These are phyloP conservation scores for Crotalus viridis DNA, from an alignment of 2,113 vertebrate species.

Conservation along the genomic window DNA sequence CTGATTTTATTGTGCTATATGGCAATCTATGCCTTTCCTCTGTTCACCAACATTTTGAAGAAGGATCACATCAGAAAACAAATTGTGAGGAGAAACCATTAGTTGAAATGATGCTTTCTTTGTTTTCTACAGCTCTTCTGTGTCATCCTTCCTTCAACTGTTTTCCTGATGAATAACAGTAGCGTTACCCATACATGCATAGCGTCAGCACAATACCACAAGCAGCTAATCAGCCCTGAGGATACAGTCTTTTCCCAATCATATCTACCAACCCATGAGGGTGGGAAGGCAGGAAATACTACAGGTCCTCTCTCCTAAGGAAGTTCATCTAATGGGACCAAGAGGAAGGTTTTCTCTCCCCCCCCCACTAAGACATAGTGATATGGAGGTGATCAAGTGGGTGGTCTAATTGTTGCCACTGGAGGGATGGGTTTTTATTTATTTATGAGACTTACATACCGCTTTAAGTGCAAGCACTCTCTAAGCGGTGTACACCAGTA, in stretches of 20 bases:
- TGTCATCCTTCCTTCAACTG: neutral
- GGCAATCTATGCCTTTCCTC: neutral
- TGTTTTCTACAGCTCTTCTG: neutral
- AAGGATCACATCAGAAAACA: neutral
- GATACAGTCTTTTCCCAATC: neutral
- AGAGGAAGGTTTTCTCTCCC: too few relatives aligned
- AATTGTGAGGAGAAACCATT: neutral
- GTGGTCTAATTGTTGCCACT: neutral
- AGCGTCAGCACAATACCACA: neutral
- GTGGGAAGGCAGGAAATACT: neutral
- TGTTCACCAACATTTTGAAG: neutral
- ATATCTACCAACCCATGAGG: neutral
- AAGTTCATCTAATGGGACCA: neutral
- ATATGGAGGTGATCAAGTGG: neutral
- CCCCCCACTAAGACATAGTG: neutral
- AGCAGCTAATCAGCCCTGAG: neutral
- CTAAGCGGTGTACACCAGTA: too few relatives aligned
- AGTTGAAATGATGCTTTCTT: neutral
- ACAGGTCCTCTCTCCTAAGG: neutral
- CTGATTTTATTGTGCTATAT: neutral
- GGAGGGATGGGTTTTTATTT: neutral
- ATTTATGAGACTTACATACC: too few relatives aligned
- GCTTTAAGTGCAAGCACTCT: too few relatives aligned
- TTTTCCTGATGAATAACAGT: neutral
- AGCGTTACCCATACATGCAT: neutral